Percentiles rank a stretch among this genome's conserved stretches.
Conservation (phyloP, 2,888 invertebrate species). For the Plebejus melissa region DNA sequence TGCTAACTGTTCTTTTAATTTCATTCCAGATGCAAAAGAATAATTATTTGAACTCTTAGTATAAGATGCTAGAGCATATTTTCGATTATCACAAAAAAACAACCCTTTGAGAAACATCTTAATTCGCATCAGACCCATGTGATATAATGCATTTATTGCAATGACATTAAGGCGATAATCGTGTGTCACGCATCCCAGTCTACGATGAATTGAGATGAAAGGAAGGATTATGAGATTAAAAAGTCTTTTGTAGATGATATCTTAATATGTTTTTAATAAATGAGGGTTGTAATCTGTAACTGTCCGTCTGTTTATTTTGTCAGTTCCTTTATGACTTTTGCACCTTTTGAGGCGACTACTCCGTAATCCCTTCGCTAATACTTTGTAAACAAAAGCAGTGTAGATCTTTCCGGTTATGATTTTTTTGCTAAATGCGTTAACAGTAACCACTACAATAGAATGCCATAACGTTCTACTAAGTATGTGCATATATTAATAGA, state of each 20-base stretch:
- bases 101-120: conserved; percentile 43
- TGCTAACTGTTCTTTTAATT: background rate
- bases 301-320: conserved; percentile 57
- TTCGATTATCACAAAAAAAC: conserved; percentile 29
- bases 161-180: conserved; percentile 39
- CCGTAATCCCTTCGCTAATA: conserved; percentile 33
- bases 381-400: background rate
- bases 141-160: conserved; percentile 33
- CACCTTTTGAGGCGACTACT: conserved; percentile 63
- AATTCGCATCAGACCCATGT: conserved; percentile 36
- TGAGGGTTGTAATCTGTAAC: conserved; percentile 75
- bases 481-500: background rate
- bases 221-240: conserved; percentile 67
- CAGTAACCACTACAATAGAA: background rate
- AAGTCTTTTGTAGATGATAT: conserved; percentile 69
- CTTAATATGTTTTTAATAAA: conserved; percentile 74
- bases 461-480: background rate
- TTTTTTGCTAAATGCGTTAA: background rate
- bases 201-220: conserved; percentile 47
- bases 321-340: conserved; percentile 58
- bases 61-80: conserved; percentile 37
- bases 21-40: background rate
- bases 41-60: conserved; percentile 16
- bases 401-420: background rate
- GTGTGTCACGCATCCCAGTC: conserved; percentile 39